These are phyloP conservation scores for Micrasema longulum DNA, from an alignment of 1,140 invertebrate species.

Conservation along the genomic window DNA sequence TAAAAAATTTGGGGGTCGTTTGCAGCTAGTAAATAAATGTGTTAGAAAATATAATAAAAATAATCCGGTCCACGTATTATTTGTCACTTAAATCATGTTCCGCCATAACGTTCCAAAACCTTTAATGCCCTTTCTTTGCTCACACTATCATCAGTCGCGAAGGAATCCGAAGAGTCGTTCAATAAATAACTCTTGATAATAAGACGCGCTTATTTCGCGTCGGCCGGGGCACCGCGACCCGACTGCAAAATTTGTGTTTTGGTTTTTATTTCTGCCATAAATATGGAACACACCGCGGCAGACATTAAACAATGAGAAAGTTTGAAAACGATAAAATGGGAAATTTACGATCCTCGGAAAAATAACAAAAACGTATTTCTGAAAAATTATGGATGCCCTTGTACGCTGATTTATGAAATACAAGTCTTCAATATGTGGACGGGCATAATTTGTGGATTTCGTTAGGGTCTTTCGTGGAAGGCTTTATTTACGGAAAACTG, in stretches of 20 bases:
- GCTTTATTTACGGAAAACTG: too few relatives aligned
- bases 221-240: too few relatives aligned
- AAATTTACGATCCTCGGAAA: conserved; percentile 1
- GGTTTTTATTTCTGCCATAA: conserved; percentile 24
- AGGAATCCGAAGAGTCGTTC: conserved; percentile 12
- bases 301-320: conserved; percentile 24
- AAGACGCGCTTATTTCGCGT: conserved; percentile 2
- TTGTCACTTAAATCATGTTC: too few relatives aligned
- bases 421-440: too few relatives aligned
- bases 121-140: too few relatives aligned
- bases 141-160: background rate
- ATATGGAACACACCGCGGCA: conserved; percentile 14
- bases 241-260: background rate
- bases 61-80: too few relatives aligned
- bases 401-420: conserved; percentile 1
- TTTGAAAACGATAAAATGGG: conserved; percentile 9
- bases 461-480: too few relatives aligned
- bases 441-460: too few relatives aligned
- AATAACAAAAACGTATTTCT: conserved; percentile 4
- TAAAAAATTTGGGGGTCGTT: too few relatives aligned
- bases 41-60: too few relatives aligned
- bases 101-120: too few relatives aligned
- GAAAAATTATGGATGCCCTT: background rate
- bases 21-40: too few relatives aligned
- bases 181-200: conserved; percentile 27